Evolutionary conservation across 1,140 invertebrate species (phyloP).

Genomic region (Wasmannia auropunctata): DNA sequence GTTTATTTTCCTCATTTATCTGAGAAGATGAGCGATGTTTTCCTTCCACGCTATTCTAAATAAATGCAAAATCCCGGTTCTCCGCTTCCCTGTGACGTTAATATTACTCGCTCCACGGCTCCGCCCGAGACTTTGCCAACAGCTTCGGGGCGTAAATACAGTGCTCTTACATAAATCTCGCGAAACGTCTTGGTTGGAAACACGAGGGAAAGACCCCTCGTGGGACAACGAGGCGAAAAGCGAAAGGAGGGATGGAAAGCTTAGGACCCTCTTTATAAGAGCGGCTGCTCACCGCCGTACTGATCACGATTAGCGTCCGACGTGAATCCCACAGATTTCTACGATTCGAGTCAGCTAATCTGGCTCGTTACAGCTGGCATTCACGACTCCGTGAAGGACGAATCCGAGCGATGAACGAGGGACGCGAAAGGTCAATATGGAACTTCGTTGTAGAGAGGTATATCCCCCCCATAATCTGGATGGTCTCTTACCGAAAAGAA

Average conservation of each 20-base stretch:
- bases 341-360: slow-evolving; percentile 20
- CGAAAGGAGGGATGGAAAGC: not conserved
- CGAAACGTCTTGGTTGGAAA: slow-evolving; percentile 14
- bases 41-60: not conserved
- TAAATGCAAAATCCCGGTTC: slow-evolving; percentile 19
- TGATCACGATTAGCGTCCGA: slow-evolving; percentile 22
- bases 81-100: not conserved
- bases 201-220: not conserved
- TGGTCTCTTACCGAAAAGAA: slow-evolving; percentile 7
- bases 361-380: slow-evolving; percentile 20
- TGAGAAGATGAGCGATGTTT: not conserved
- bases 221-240: not conserved
- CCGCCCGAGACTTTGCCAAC: not conserved
- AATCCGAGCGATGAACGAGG: not conserved
- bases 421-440: not conserved
- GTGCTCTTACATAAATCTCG: slow-evolving; percentile 35
- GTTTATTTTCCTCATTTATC: not conserved
- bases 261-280: slow-evolving; percentile 26
- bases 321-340: slow-evolving; percentile 13
- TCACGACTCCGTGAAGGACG: not conserved
- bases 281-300: not conserved
- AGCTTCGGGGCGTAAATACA: not conserved
- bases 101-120: not conserved
- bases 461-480: not conserved
- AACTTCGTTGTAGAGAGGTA: not conserved